A percentile compares a stretch with the other conserved stretches of the same genome.
Conservation (phyloP, 2,888 invertebrate species). For the Hypolimnas misippus region DNA sequence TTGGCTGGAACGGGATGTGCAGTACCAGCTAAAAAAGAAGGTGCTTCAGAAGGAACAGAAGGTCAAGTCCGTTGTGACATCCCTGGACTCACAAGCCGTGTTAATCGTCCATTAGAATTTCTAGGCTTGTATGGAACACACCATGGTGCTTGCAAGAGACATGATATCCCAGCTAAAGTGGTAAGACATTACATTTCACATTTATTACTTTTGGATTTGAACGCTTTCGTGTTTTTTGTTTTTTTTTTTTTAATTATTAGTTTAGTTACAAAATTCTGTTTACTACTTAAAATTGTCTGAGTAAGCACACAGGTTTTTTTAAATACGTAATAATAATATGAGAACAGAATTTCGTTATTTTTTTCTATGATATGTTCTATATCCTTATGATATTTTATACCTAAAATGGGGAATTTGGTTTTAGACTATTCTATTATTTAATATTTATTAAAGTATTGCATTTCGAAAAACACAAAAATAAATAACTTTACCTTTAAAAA, state of each 20-base stretch:
- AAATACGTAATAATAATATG: too few species aligned
- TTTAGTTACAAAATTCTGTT: too few species aligned
- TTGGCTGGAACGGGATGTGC: constrained; percentile 94
- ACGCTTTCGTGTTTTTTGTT: not conserved
- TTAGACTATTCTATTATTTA: too few species aligned
- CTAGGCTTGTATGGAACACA: constrained; percentile 95
- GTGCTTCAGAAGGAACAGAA: constrained; percentile 50
- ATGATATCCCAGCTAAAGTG: constrained; percentile 95
- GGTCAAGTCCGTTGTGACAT: constrained; percentile 87
- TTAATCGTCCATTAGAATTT: constrained; percentile 92
- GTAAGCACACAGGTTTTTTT: too few species aligned
- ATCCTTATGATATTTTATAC: too few species aligned
- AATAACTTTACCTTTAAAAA: too few species aligned
- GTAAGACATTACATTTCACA: constrained; percentile 86
- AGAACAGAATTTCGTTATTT: too few species aligned
- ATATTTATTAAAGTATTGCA: too few species aligned
- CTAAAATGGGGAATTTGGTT: too few species aligned
- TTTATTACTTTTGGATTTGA: not conserved
- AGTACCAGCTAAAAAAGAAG: constrained; percentile 53
- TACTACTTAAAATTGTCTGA: too few species aligned
- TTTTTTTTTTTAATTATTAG: not conserved
- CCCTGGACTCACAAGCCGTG: constrained; percentile 91
- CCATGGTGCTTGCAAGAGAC: constrained; percentile 94
- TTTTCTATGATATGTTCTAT: too few species aligned
- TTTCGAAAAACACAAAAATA: too few species aligned